Evolutionary conservation across 1,140 invertebrate genomes (phyloP).

Genomic region (Elymnias hypermnestra): DNA sequence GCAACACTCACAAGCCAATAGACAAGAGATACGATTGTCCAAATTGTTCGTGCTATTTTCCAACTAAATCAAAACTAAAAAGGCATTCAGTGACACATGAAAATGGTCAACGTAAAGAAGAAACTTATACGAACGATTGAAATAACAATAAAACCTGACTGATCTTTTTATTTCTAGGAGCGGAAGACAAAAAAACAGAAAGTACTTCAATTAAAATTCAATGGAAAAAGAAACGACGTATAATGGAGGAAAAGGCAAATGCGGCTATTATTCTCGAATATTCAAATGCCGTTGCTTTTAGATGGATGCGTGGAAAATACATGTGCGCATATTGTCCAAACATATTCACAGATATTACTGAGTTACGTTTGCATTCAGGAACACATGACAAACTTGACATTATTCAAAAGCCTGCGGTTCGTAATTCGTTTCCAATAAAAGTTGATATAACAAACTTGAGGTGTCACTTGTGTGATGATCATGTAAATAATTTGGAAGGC

Average conservation of each 20-base stretch:
- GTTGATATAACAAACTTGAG: conserved; percentile 43
- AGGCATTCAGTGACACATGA: conserved; percentile 36
- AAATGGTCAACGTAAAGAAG: conserved; percentile 2
- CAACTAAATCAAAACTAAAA: conserved; percentile 37
- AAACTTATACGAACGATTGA: conserved; percentile 10
- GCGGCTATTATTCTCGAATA: conserved; percentile 43
- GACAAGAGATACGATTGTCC: conserved; percentile 37
- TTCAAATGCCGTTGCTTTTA: conserved; percentile 48
- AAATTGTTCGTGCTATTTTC: conserved; percentile 34
- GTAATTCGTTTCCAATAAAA: conserved; percentile 38
- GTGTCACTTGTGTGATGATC: conserved; percentile 33
- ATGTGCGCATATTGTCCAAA: conserved; percentile 48
- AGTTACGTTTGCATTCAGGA: conserved; percentile 32
- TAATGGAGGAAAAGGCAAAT: conserved; percentile 38
- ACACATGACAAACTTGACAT: conserved; percentile 35
- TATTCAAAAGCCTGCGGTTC: conserved; percentile 30
- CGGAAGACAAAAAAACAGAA: conserved; percentile 14
- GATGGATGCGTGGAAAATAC: conserved; percentile 43
- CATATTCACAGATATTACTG: conserved; percentile 26
- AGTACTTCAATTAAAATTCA: conserved; percentile 26
- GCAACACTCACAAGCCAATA: conserved; percentile 29
- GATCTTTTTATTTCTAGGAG: conserved; percentile 47
- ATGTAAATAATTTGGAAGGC: conserved; percentile 19
- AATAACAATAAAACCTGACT: neutral
- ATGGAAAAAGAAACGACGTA: conserved; percentile 35